A percentile compares a stretch with the other conserved stretches of the same genome.
These are phyloP conservation scores for Acrossocheilus wenchowensis DNA, from an alignment of 2,797 vertebrate species.

Conservation along the genomic window DNA sequence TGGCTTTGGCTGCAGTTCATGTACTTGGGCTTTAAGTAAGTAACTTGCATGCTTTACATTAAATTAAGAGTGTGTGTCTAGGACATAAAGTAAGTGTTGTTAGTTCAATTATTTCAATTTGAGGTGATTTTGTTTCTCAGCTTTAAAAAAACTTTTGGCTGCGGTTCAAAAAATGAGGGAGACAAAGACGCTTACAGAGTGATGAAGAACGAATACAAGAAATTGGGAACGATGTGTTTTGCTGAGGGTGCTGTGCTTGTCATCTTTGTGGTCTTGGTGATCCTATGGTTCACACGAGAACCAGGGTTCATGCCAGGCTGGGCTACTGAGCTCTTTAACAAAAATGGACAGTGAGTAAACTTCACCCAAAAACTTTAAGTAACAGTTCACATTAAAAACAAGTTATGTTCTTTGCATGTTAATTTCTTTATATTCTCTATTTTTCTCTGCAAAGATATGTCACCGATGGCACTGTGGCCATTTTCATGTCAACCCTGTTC, in stretches of 20 bases:
- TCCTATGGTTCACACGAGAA: slow-evolving; percentile 93
- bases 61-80: neutral
- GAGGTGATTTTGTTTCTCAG: slow-evolving; percentile 66
- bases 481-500: slow-evolving; percentile 82
- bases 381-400: neutral
- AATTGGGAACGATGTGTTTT: slow-evolving; percentile 85
- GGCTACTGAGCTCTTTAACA: slow-evolving; percentile 83
- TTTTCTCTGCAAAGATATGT: slow-evolving; percentile 73
- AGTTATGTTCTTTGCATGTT: neutral
- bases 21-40: slow-evolving; percentile 92
- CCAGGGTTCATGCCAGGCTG: slow-evolving; percentile 93
- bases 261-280: slow-evolving; percentile 83
- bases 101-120: neutral
- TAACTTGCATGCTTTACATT: slow-evolving; percentile 30
- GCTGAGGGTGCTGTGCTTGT: slow-evolving; percentile 80
- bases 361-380: neutral
- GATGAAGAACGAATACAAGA: slow-evolving; percentile 81
- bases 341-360: slow-evolving; percentile 75
- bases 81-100: neutral
- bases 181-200: slow-evolving; percentile 77
- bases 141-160: slow-evolving; percentile 87
- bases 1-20: slow-evolving; percentile 90
- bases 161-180: slow-evolving; percentile 63
- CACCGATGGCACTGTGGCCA: slow-evolving; percentile 86
- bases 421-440: neutral